phyloP scores from a whole-genome alignment of 2,797 vertebrate genomes.

The Miichthys miiuy region DNA sequence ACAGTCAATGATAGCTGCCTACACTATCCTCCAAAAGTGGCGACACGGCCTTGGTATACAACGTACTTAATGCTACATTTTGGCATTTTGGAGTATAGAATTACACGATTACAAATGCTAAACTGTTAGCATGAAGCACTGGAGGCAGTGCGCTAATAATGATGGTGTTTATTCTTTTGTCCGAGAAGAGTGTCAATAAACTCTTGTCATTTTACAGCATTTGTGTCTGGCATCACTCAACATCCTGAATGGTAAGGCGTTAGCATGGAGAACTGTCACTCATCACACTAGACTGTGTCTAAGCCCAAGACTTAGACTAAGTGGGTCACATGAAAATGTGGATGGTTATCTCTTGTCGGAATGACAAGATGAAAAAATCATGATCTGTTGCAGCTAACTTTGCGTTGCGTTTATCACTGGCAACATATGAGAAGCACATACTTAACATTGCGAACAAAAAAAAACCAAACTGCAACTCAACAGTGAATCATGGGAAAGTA shows the following conservation, averaged over 20 bases:
- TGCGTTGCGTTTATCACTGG: neutral
- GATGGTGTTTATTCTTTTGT: neutral
- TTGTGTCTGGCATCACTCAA: constrained; percentile 4
- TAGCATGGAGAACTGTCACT: neutral
- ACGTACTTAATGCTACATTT: too few species aligned
- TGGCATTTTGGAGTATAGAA: too few species aligned
- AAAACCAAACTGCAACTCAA: neutral
- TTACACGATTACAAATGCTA: neutral
- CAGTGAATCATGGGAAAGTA: constrained; percentile 52
- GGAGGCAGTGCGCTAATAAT: neutral
- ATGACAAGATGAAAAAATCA: neutral
- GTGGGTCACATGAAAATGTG: neutral
- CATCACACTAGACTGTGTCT: neutral
- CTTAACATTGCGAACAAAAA: too few species aligned
- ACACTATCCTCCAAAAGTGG: too few species aligned
- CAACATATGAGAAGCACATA: neutral
- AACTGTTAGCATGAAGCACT: neutral
- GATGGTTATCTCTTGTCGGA: neutral
- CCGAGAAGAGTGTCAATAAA: neutral
- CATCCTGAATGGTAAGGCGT: neutral
- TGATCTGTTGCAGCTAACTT: neutral
- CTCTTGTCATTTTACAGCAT: neutral
- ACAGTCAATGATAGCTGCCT: too few species aligned
- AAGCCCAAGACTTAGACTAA: too few species aligned
- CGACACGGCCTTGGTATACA: too few species aligned